Base-by-base conservation (phyloP, 2,113 vertebrate species). In the Arizona elegans region DNA sequence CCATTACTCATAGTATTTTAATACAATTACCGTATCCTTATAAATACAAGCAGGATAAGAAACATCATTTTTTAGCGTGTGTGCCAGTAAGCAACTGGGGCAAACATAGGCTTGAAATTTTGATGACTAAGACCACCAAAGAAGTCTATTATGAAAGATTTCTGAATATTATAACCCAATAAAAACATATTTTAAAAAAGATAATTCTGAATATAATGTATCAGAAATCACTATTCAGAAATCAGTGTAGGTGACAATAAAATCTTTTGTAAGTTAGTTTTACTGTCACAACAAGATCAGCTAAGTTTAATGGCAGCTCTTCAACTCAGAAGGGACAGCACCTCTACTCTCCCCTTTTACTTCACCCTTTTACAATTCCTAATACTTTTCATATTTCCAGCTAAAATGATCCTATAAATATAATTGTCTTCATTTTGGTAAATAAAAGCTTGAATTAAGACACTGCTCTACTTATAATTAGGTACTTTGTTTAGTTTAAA, bases 81-180 rank as follows among this genome's bases (percentile, higher is more conserved):
- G 26, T 87, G 75, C 54, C 38, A 33, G 56, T 58, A 38, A 91
- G 52, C 8, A 62, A 81, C n/a, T 81, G 50, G 38, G 55, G 52
- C 24, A 85, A 50, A 91, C n/a, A 85, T 53, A 91, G 65, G 29
- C n/a, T 91, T 91, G 65, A 81, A 3, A 23, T 54, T 54, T 56
- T 91, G 54, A 54, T 55, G 15, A 50, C 59, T 26, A 87, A 87
- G 85, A 92, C 91, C 85, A 92, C 85, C 85, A 87, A 52, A n/a
- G 19, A 59, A 52, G 91, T 52, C 29, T n/a, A 10, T 52, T 87
- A 56, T 62, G 43, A 33, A 87, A 47, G 26, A 65, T 56, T 47
- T 59, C 8, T 50, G 17, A 91, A n/a, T 19, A 87, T 62, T 53
- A 53, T 53, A 53, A 53, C 52, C 52, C 52, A 52, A 52, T 52